Evolutionary conservation across 2,888 invertebrate species (phyloP).

Genomic region (Gnatocerus cornutus): DNA sequence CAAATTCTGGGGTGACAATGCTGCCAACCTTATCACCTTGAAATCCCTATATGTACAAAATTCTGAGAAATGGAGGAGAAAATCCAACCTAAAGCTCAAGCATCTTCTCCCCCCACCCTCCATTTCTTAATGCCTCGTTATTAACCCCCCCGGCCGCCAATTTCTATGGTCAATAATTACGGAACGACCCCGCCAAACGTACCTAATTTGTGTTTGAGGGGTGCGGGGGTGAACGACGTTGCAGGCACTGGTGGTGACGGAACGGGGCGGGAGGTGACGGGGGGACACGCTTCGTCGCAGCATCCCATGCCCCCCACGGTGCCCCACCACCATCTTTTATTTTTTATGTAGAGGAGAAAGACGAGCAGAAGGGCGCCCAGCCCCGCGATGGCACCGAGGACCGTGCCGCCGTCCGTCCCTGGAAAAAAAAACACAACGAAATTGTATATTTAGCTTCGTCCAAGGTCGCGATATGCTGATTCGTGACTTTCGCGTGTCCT

Average conservation of each 20-base stretch:
- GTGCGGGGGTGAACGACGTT: constrained; percentile 65
- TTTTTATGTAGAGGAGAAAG: constrained; percentile 89
- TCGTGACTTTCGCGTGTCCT: constrained; percentile 5
- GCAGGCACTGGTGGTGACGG: constrained; percentile 68
- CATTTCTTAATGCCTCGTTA: no score
- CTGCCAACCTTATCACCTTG: no score
- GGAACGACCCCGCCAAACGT: neutral
- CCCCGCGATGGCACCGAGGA: constrained; percentile 88
- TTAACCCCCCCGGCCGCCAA: neutral
- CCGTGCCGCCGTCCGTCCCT: constrained; percentile 88
- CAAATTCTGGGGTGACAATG: no score
- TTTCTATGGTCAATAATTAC: neutral
- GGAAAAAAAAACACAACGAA: constrained; percentile 49
- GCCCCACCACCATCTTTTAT: constrained; percentile 83
- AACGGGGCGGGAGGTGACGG: constrained; percentile 69
- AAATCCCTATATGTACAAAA: no score
- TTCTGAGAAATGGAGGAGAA: no score
- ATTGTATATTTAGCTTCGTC: neutral
- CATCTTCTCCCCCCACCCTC: no score
- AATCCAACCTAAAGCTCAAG: no score
- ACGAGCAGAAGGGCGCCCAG: constrained; percentile 88
- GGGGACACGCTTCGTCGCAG: constrained; percentile 75
- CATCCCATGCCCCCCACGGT: constrained; percentile 78
- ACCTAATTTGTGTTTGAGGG: constrained; percentile 68
- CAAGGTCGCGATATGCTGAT: neutral